Conservation (phyloP, 2,113 vertebrate genomes). For the Anseranas semipalmata region DNA sequence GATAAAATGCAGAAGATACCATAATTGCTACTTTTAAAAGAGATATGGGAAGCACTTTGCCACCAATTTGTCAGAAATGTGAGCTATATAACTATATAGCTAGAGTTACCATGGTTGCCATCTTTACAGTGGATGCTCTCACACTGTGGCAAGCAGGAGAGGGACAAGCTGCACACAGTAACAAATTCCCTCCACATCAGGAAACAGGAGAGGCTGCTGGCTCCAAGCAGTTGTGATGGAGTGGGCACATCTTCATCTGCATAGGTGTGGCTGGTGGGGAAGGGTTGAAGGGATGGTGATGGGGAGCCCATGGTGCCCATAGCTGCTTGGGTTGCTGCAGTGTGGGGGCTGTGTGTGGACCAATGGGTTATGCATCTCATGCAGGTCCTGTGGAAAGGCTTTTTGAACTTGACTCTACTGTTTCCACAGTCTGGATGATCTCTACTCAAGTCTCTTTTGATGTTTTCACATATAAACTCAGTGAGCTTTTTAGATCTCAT, state of each 20-base stretch:
- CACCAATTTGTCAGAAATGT: background rate
- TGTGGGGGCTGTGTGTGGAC: fast-evolving
- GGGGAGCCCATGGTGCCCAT: fast-evolving
- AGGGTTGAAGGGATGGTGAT: fast-evolving
- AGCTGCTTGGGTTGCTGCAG: background rate
- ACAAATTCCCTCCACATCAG: background rate
- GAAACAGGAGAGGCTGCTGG: background rate
- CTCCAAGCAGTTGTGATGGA: background rate
- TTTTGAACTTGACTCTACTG: background rate
- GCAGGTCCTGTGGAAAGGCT: background rate
- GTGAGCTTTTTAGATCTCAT: background rate
- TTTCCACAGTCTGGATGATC: background rate
- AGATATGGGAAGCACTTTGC: background rate
- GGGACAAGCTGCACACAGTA: background rate
- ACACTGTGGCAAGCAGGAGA: background rate
- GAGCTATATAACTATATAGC: background rate
- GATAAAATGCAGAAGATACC: background rate
- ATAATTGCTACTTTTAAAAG: background rate
- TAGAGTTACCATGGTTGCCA: background rate
- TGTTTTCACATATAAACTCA: background rate
- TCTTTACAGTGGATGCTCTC: background rate
- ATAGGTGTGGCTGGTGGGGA: background rate
- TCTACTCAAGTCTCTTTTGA: background rate
- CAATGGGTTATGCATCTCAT: background rate
- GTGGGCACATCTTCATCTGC: background rate